Evolutionary conservation across 2,888 invertebrate species (phyloP).

Genomic region (Leptopterna dolabrata): DNA sequence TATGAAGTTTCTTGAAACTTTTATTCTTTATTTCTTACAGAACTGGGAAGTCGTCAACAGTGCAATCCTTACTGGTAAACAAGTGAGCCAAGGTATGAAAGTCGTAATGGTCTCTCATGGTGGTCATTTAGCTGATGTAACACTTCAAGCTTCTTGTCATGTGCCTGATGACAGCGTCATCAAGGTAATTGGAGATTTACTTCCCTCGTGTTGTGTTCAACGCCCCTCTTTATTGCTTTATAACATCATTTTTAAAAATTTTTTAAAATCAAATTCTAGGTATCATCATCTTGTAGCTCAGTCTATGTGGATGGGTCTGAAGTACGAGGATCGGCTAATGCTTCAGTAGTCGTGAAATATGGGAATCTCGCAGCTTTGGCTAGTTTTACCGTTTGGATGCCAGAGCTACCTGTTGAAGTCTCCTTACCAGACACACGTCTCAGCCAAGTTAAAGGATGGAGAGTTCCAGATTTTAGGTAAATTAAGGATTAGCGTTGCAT

Average conservation of each 20-base stretch:
- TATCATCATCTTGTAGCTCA: slow-evolving; percentile 94
- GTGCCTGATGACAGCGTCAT: slow-evolving; percentile 95
- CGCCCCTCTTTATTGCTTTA: no score
- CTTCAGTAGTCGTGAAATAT: slow-evolving; percentile 91
- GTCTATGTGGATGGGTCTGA: slow-evolving; percentile 97
- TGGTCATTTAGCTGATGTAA: slow-evolving; percentile 94
- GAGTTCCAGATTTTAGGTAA: slow-evolving; percentile 77
- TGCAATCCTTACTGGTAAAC: slow-evolving; percentile 92
- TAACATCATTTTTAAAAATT: neutral
- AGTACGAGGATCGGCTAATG: slow-evolving; percentile 92
- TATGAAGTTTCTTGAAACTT: neutral
- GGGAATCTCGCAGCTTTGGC: slow-evolving; percentile 91
- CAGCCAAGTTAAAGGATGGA: slow-evolving; percentile 95
- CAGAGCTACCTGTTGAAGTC: slow-evolving; percentile 91
- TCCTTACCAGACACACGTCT: slow-evolving; percentile 88
- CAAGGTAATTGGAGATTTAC: slow-evolving; percentile 75
- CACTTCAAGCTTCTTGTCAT: slow-evolving; percentile 92
- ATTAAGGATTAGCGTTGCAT: no score
- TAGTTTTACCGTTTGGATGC: slow-evolving; percentile 96
- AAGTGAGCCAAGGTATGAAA: slow-evolving; percentile 94
- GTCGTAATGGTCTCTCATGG: slow-evolving; percentile 95
- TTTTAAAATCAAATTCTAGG: slow-evolving; percentile 71
- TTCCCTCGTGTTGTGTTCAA: neutral
- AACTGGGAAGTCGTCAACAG: slow-evolving; percentile 96
- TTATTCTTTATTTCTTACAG: slow-evolving; percentile 68